Evolutionary conservation across 2,113 vertebrate genomes (phyloP).

Genomic region (Todiramphus saurophagus): DNA sequence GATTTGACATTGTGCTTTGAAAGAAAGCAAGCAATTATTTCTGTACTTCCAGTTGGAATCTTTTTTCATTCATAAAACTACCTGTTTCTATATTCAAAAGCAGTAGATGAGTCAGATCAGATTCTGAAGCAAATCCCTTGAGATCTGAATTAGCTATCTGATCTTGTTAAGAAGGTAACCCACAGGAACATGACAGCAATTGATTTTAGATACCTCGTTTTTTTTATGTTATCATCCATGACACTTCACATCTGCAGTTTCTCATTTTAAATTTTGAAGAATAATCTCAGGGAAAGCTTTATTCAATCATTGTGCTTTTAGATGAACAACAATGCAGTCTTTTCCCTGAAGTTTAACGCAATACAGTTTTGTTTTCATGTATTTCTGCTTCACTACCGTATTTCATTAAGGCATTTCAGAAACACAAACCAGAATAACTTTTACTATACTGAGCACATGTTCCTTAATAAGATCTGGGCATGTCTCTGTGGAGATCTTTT

Average conservation of each 20-base stretch:
- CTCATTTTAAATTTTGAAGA: not conserved
- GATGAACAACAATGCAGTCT: not conserved
- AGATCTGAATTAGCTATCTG: not conserved
- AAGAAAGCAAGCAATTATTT: not conserved
- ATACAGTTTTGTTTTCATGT: not conserved
- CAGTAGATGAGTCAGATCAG: not conserved
- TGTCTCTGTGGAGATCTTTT: not conserved
- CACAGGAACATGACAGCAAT: not conserved
- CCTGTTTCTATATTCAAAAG: not conserved
- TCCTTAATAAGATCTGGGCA: not conserved
- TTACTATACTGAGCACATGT: not conserved
- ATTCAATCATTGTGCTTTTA: not conserved
- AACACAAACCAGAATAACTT: not conserved
- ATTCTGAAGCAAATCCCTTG: not conserved
- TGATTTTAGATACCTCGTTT: conserved; percentile 6
- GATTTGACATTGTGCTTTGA: not conserved
- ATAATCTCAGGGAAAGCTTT: not conserved
- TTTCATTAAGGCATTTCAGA: not conserved
- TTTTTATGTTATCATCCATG: not conserved
- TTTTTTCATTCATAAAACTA: not conserved
- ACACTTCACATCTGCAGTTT: not conserved
- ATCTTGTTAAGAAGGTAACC: not conserved
- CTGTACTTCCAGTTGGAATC: not conserved
- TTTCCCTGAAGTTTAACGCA: not conserved
- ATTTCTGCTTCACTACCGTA: not conserved